phyloP scores from a whole-genome alignment of 2,113 vertebrate species.

The Planiliza haematocheilus region DNA sequence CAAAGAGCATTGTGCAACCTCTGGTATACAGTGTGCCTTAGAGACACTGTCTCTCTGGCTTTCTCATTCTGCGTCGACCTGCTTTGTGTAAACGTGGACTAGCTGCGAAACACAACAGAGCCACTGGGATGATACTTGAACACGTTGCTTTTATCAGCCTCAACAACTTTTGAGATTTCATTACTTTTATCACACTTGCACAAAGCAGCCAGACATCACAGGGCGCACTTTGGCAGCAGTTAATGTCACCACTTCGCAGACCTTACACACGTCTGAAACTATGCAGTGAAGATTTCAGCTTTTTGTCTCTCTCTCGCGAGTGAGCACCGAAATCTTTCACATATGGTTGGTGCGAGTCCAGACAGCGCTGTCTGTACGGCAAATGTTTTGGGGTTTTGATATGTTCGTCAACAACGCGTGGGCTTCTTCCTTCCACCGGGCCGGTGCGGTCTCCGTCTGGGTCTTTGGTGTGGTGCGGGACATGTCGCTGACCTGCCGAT shows the following conservation, averaged over 20 bases:
- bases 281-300: conserved; percentile 45
- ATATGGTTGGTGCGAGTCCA: conserved; percentile 61
- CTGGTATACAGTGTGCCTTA: not conserved
- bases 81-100: not conserved
- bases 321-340: conserved; percentile 62
- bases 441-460: conserved; percentile 46
- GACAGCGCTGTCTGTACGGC: conserved; percentile 26
- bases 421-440: conserved; percentile 64
- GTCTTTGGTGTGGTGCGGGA: conserved; percentile 56
- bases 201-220: conserved; percentile 34
- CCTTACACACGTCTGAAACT: conserved; percentile 49
- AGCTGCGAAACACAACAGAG: conserved; percentile 2
- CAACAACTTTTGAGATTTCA: conserved; percentile 15
- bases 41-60: conserved; percentile 5
- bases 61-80: conserved; percentile 2
- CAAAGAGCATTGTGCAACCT: no score
- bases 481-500: conserved; percentile 55
- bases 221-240: conserved; percentile 26
- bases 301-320: conserved; percentile 48
- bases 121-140: conserved; percentile 25
- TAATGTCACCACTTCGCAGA: conserved; percentile 44
- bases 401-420: conserved; percentile 66
- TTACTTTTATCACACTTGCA: conserved; percentile 35
- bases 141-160: conserved; percentile 22
- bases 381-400: conserved; percentile 59